phyloP scores from a whole-genome alignment of 1,140 invertebrate species.

The Pseudomyrmex cubaensis region DNA sequence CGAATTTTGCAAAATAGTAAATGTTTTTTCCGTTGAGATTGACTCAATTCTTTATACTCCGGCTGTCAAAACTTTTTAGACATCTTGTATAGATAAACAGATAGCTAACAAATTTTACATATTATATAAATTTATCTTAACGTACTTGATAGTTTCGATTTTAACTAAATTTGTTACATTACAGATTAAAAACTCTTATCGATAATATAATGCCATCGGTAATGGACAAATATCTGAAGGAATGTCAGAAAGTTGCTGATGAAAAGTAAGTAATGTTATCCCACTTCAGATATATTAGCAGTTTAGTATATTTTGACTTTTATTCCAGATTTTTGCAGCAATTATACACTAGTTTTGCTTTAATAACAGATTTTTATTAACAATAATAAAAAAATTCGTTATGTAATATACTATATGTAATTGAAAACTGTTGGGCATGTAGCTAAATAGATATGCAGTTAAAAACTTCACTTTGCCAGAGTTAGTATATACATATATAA shows the following conservation, averaged over 20 bases:
- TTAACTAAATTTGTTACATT: slow-evolving; percentile 42
- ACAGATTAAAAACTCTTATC: slow-evolving; percentile 86
- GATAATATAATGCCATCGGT: slow-evolving; percentile 86
- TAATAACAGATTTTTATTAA: not conserved
- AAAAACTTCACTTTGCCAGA: slow-evolving; percentile 32
- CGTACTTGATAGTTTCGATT: slow-evolving; percentile 20
- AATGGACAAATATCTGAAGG: slow-evolving; percentile 86
- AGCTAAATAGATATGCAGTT: not conserved
- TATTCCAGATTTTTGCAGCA: slow-evolving; percentile 28
- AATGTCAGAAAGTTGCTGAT: slow-evolving; percentile 86
- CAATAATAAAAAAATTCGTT: not conserved
- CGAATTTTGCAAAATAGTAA: too few species aligned
- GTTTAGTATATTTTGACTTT: not conserved
- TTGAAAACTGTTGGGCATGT: slow-evolving; percentile 16
- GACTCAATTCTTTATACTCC: too few species aligned
- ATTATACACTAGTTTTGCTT: slow-evolving; percentile 18
- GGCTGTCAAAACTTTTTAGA: too few species aligned
- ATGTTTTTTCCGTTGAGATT: too few species aligned
- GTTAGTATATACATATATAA: slow-evolving; percentile 28
- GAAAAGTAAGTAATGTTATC: slow-evolving; percentile 85
- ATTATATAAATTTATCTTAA: not conserved
- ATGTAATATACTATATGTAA: slow-evolving; percentile 9
- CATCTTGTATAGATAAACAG: not conserved
- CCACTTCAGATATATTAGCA: not conserved
- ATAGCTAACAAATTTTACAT: slow-evolving; percentile 40